Base-by-base conservation (phyloP, 1,140 invertebrate genomes). In the Heterodera carotae region DNA sequence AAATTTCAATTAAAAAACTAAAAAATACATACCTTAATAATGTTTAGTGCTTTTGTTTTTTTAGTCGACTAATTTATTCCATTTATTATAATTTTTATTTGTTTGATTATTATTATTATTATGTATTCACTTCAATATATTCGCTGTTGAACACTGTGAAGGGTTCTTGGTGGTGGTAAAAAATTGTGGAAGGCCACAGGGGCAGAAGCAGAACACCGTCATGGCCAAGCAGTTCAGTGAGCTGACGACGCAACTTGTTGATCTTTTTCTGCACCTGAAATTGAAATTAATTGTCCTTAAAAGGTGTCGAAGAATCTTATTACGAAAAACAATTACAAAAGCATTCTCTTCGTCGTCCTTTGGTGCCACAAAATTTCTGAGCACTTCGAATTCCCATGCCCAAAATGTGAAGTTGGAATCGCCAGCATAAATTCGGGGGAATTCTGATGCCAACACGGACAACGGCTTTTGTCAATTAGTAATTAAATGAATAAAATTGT, bases 391-490 rank as follows among this genome's bases (percentile, higher is more conserved):
- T 2, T 97, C 89, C 1, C 92, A 93, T 77, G 94, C 92, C n/a
- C 43, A 39, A 56, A 96, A 91, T 0, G 94, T 96, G 85, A 96
- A 93, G 66, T 92, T 90, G 2, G 94, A 94, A 25, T 89, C 84
- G 0, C 92, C 90, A 18, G 93, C 84, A 0, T 91, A 71, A 91
- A 92, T 89, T 76, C 89, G 88, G 1, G 88, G 48, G 0, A 90
- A 67, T 79, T 91, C 90, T 10, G 77, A 10, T 31, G 69, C 56
- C 33, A 74, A 39, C 4, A 34, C 1, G n/a, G 69, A 43, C 48
- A 69, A 69, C 81, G 82, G 69, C 84, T n/a, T n/a, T n/a, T 82
- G 80, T 89, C 89, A 12, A 90, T 79, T 1, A 72, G 36, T 10
- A 83, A 87, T 25, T 76, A 48, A 56, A 31, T 62, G 12, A 6